phyloP scores from a whole-genome alignment of 2,888 invertebrate species.

The Mycalesis mineus region DNA sequence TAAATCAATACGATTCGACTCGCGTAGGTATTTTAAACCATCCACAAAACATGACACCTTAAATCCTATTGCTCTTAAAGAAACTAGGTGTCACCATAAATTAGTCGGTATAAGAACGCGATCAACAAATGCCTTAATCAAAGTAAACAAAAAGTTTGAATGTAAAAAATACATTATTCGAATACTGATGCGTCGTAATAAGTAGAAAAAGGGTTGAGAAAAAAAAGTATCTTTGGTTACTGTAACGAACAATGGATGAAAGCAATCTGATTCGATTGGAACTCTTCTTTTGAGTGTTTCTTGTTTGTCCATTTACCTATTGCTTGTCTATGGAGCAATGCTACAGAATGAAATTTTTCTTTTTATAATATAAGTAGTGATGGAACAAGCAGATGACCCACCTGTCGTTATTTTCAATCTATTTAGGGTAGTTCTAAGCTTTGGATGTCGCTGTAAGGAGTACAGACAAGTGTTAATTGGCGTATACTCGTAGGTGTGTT shows the following conservation, averaged over 20 bases:
- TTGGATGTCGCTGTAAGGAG: too few species aligned
- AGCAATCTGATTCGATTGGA: constrained; percentile 6
- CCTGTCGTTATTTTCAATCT: too few species aligned
- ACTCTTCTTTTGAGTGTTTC: background rate
- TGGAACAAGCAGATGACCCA: too few species aligned
- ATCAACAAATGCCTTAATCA: constrained; percentile 49
- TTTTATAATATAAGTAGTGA: too few species aligned
- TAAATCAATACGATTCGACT: constrained; percentile 53
- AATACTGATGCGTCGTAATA: constrained; percentile 24
- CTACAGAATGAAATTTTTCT: too few species aligned
- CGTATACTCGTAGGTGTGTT: too few species aligned
- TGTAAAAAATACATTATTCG: constrained; percentile 34
- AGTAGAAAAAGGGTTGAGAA: constrained; percentile 1
- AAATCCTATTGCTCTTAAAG: background rate
- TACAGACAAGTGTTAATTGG: too few species aligned
- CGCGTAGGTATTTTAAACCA: constrained; percentile 35
- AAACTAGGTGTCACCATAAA: constrained; percentile 29
- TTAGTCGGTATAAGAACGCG: constrained; percentile 40
- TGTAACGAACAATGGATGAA: background rate
- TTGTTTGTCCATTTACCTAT: background rate
- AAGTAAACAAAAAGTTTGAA: constrained; percentile 35
- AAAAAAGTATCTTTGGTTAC: constrained; percentile 1
- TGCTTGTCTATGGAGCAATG: background rate
- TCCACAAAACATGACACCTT: constrained; percentile 32
- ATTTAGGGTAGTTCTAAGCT: too few species aligned